Conservation (phyloP, 2,113 vertebrate genomes). For the Gymnobelideus leadbeateri region DNA sequence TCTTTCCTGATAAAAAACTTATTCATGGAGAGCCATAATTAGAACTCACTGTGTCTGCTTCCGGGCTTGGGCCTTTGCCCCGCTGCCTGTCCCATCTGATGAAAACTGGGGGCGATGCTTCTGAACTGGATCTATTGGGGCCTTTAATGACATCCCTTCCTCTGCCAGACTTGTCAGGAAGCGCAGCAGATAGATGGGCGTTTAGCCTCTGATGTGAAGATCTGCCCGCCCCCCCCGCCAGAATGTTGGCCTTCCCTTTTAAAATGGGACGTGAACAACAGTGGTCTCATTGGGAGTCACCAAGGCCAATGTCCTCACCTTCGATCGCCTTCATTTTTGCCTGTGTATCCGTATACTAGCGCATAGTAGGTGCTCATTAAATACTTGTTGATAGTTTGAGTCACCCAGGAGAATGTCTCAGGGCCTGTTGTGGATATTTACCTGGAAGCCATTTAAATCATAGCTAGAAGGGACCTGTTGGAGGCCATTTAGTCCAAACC, state of each 20-base stretch:
- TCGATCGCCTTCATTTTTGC: no score
- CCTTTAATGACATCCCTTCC: neutral
- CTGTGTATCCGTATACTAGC: no score
- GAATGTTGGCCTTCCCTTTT: no score
- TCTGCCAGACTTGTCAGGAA: neutral
- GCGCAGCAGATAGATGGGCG: neutral
- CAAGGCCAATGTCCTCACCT: no score
- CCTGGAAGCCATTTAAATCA: neutral
- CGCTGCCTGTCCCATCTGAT: neutral
- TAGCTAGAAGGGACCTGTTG: neutral
- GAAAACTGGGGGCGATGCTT: neutral
- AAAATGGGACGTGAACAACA: no score
- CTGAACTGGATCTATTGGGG: neutral
- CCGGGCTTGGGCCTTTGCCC: no score
- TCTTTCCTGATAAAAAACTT: neutral
- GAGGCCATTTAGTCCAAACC: neutral
- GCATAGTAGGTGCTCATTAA: neutral
- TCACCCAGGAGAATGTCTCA: neutral
- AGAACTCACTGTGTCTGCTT: neutral
- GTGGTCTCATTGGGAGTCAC: no score
- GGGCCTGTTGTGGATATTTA: neutral
- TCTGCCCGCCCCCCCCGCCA: no score
- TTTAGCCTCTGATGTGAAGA: no score
- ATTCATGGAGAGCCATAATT: neutral
- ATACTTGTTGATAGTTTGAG: neutral